These are phyloP conservation scores for Acromyrmex charruanus DNA, from an alignment of 1,140 invertebrate genomes.

Conservation along the genomic window DNA sequence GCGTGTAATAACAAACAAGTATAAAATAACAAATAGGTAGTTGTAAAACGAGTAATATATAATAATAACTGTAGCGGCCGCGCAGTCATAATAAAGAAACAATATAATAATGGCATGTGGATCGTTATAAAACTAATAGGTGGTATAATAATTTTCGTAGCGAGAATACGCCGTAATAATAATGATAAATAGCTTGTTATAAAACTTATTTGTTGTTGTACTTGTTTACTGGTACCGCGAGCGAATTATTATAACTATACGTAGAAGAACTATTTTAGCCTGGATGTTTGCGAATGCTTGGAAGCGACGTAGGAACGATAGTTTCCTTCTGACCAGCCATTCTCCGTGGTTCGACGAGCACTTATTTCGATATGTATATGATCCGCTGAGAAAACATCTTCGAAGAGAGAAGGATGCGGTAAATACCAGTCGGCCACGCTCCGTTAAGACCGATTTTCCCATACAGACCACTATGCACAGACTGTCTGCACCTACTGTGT, in stretches of 20 bases:
- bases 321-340: slow-evolving; percentile 4
- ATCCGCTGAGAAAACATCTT: slow-evolving; percentile 51
- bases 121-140: slow-evolving; percentile 4
- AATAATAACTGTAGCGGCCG: slow-evolving; percentile 20
- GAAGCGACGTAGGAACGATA: neutral
- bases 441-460: slow-evolving; percentile 20
- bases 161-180: slow-evolving; percentile 13
- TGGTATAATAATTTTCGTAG: slow-evolving; percentile 1
- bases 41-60: slow-evolving; percentile 25
- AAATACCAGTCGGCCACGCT: slow-evolving; percentile 22
- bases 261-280: neutral
- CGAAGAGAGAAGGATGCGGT: slow-evolving; percentile 7
- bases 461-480: neutral
- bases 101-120: neutral
- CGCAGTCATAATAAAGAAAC: neutral
- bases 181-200: slow-evolving; percentile 23
- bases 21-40: slow-evolving; percentile 23
- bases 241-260: slow-evolving; percentile 5
- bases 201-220: slow-evolving; percentile 22
- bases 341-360: slow-evolving; percentile 46
- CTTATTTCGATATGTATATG: slow-evolving; percentile 48
- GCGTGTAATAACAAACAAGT: slow-evolving; percentile 19
- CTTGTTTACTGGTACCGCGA: neutral
- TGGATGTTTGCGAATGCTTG: neutral
- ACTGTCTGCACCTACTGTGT: slow-evolving; percentile 6